A percentile compares a stretch with the other conserved stretches of the same genome.
Conservation (phyloP, 2,888 invertebrate genomes). For the Lasius platythorax region DNA sequence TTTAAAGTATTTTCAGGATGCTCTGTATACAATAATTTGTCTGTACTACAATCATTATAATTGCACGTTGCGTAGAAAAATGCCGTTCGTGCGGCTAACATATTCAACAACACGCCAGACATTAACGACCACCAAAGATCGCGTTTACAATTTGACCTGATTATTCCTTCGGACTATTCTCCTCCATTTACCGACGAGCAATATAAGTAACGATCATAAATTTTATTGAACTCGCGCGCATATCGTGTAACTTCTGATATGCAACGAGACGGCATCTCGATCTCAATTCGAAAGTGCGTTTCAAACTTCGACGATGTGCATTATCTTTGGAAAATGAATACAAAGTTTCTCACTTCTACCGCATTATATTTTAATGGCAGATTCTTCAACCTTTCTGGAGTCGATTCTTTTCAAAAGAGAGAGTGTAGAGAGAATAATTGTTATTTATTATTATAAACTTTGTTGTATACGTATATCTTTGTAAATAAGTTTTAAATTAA, state of each 20-base stretch:
- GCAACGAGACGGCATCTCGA: conserved; percentile 15
- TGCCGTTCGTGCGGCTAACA: not conserved
- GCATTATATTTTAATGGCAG: not conserved
- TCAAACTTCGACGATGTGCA: not conserved
- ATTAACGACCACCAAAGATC: conserved; percentile 26
- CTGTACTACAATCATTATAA: not conserved
- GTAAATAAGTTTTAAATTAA: not conserved
- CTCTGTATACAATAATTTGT: not conserved
- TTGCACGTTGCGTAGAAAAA: not conserved
- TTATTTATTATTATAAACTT: not conserved
- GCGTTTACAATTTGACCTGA: conserved; percentile 40
- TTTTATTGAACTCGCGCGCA: conserved; percentile 39
- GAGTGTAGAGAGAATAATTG: too few relatives aligned
- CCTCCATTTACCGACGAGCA: conserved; percentile 17
- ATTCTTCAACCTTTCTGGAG: not conserved
- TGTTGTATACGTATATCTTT: not conserved
- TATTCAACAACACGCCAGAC: conserved; percentile 17
- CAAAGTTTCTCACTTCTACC: not conserved
- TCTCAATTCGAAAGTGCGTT: not conserved
- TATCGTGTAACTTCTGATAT: conserved; percentile 18
- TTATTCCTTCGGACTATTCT: conserved; percentile 41
- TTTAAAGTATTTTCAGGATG: not conserved
- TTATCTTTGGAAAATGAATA: not conserved
- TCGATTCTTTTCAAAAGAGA: not conserved
- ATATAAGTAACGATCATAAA: conserved; percentile 44